Evolutionary conservation across 1,140 invertebrate genomes (phyloP).

Genomic region (Drosophila simulans): DNA sequence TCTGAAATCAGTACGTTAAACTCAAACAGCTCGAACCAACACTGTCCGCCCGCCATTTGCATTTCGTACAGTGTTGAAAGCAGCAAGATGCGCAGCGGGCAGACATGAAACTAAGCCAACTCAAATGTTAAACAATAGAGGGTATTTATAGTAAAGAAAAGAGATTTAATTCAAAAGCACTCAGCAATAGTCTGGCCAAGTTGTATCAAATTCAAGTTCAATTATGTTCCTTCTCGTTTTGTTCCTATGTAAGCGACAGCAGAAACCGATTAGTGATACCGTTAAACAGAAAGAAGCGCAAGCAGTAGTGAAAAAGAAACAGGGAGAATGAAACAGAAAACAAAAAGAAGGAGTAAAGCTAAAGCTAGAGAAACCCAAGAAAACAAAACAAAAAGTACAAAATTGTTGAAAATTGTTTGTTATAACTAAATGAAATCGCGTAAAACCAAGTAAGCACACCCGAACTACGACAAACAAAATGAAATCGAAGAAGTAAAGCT

Average conservation of each 20-base stretch:
- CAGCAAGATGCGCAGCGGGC: conserved; percentile 1
- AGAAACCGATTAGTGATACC: conserved; percentile 77
- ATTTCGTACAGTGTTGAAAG: neutral
- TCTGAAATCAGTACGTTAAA: conserved; percentile 80
- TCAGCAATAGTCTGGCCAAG: conserved; percentile 51
- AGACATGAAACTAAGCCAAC: conserved; percentile 20
- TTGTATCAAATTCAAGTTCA: conserved; percentile 77
- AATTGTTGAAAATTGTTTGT: conserved; percentile 76
- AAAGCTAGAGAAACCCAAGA: conserved; percentile 30
- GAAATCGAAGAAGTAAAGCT: conserved; percentile 9
- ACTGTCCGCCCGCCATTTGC: conserved; percentile 10
- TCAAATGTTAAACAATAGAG: conserved; percentile 21
- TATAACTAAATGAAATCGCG: conserved; percentile 54
- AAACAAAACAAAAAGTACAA: conserved; percentile 70
- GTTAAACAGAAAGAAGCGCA: conserved; percentile 59
- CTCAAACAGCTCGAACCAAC: conserved; percentile 71
- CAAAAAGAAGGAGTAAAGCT: conserved; percentile 14
- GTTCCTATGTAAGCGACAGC: conserved; percentile 71
- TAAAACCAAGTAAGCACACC: conserved; percentile 28
- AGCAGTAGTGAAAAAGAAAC: conserved; percentile 34
- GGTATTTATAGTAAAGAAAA: conserved; percentile 3
- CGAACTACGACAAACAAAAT: conserved; percentile 27
- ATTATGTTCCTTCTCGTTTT: conserved; percentile 81
- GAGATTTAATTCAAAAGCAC: conserved; percentile 29
- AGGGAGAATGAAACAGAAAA: conserved; percentile 26